A percentile compares a stretch with the other conserved stretches of the same genome.
Conservation (phyloP, 2,797 vertebrate species). For the Simalia tracyae region DNA sequence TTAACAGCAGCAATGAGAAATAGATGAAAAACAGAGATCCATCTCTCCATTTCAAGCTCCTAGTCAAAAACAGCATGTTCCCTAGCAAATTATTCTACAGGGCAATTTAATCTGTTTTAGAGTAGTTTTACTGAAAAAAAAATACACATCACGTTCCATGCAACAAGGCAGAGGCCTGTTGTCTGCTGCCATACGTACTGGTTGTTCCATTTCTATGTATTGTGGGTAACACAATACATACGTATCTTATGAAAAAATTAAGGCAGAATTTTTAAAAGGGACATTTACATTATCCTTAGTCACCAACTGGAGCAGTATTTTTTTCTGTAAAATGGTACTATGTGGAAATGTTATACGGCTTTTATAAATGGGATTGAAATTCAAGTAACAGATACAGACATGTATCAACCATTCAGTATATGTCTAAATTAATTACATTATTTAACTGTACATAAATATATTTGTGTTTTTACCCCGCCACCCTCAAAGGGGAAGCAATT, state of each 20-base stretch:
- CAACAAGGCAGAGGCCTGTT: not conserved
- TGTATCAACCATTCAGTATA: not conserved
- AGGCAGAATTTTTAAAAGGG: not conserved
- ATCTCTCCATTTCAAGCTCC: conserved; percentile 28
- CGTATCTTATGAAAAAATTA: not conserved
- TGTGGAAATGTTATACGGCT: not conserved
- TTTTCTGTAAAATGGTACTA: not conserved
- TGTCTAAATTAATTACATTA: not conserved
- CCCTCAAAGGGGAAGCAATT: not conserved
- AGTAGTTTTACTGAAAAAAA: conserved; percentile 41
- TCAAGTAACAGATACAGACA: not conserved
- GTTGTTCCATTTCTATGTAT: not conserved
- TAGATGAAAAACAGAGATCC: conserved; percentile 42
- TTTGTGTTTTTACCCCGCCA: not conserved
- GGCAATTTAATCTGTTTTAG: conserved; percentile 32
- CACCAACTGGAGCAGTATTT: not conserved
- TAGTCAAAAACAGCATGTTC: conserved; percentile 46
- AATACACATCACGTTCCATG: conserved; percentile 23
- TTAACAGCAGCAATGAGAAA: conserved; percentile 35
- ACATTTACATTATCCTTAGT: not conserved
- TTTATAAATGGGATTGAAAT: not conserved
- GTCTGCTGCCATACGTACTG: not conserved
- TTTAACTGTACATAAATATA: not conserved
- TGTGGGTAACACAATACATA: not conserved
- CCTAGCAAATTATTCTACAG: conserved; percentile 47